Base-by-base conservation (phyloP, 2,888 invertebrate species). In the Cerastoderma edule region DNA sequence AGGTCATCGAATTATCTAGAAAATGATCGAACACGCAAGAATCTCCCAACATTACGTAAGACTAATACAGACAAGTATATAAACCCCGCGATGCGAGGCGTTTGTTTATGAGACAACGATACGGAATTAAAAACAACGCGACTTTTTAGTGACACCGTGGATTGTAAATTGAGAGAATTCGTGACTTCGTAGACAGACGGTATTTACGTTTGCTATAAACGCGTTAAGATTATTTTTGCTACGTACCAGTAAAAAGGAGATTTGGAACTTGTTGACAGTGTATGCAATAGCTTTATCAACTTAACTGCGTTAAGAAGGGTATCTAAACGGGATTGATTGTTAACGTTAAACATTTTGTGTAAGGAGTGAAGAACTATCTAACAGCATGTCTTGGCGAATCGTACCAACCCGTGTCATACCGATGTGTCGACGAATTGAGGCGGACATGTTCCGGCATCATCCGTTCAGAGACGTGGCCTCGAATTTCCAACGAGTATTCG, bases 11-110 rank as follows among this genome's bases (percentile, higher is more conserved):
- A n/a, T n/a, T n/a, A n/a, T n/a, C n/a, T n/a, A n/a, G n/a, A n/a
- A n/a, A n/a, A n/a, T n/a, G n/a, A n/a, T n/a, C n/a, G 56, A 27
- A n/a, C 56, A 56, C 24, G 60, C 35, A 60, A 60, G 35, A 60
- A 3, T 60, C 10, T 22, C 39, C 60, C 24, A n/a, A 24, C 35
- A 22, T 60, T 60, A 39, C 60, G 27, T 60, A 35, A 60, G 60
- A 35, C 60, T 1, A 39, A 13, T 39, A 24, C 57, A 32, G n/a
- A n/a, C n/a, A n/a, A n/a, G n/a, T n/a, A n/a, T n/a, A n/a, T n/a
- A n/a, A n/a, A n/a, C n/a, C n/a, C n/a, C n/a, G n/a, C n/a, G n/a
- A n/a, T n/a, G n/a, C n/a, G 16, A 39, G 10, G 39, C 16, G 39
- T 39, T 39, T 39, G n/a, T n/a, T n/a, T n/a, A n/a, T n/a, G n/a